Percentiles rank a stretch among this genome's conserved stretches.
These are phyloP conservation scores for Rhingia campestris DNA, from an alignment of 2,888 invertebrate species.

Conservation along the genomic window DNA sequence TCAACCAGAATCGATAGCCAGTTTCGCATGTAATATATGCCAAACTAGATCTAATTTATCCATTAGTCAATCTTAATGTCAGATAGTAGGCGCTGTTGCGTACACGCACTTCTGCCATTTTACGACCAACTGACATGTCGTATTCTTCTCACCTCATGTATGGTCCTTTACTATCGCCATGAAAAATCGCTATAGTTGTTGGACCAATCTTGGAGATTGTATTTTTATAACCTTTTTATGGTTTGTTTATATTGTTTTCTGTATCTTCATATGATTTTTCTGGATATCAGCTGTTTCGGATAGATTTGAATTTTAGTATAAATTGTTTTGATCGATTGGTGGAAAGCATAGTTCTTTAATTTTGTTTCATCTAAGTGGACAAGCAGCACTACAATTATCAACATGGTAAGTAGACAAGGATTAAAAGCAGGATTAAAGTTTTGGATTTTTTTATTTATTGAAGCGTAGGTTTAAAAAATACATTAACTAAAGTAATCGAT, in stretches of 20 bases:
- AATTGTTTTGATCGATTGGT: constrained; percentile 78
- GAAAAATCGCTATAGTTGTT: too few species aligned
- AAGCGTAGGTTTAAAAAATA: too few species aligned
- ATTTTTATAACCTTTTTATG: too few species aligned
- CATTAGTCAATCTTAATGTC: not conserved
- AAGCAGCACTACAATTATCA: constrained; percentile 48
- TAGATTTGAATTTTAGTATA: constrained; percentile 77
- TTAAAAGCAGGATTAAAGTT: not conserved
- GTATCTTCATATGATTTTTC: constrained; percentile 21
- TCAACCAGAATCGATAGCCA: not conserved
- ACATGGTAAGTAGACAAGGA: constrained; percentile 48
- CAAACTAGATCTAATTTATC: not conserved
- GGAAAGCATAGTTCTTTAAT: constrained; percentile 81
- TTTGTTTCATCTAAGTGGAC: constrained; percentile 79
- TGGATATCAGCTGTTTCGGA: constrained; percentile 21
- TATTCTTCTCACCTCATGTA: too few species aligned
- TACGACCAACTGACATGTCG: not conserved
- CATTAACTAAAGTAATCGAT: not conserved
- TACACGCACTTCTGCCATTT: constrained; percentile 22
- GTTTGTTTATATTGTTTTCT: not conserved
- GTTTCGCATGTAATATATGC: too few species aligned
- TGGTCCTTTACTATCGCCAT: too few species aligned
- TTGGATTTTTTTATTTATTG: too few species aligned
- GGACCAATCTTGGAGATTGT: too few species aligned
- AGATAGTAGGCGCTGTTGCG: constrained; percentile 22